Evolutionary conservation across 2,888 invertebrate species (phyloP).

Genomic region (Neuroscelio doddi): DNA sequence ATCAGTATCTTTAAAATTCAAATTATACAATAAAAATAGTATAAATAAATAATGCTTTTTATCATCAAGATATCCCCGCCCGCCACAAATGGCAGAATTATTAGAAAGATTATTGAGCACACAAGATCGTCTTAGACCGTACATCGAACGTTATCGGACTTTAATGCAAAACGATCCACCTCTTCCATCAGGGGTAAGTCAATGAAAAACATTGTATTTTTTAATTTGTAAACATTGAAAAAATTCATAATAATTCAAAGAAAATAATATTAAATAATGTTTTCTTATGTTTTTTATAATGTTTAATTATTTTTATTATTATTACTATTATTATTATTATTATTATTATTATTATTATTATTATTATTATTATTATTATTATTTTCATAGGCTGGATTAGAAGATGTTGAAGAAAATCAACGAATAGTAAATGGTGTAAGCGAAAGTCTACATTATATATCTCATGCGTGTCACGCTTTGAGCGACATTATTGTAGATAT

Average conservation of each 20-base stretch:
- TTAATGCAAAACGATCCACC: slow-evolving; percentile 78
- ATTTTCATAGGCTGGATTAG: slow-evolving; percentile 60
- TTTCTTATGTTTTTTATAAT: no score
- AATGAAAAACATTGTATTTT: background rate
- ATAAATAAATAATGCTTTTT: background rate
- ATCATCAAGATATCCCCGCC: slow-evolving; percentile 62
- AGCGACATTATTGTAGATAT: slow-evolving; percentile 89
- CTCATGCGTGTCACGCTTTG: slow-evolving; percentile 91
- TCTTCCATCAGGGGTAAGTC: slow-evolving; percentile 69
- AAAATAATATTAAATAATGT: background rate
- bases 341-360: no score
- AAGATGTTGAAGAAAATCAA: slow-evolving; percentile 75
- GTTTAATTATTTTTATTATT: no score
- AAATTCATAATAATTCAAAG: no score
- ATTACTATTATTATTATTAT: no score
- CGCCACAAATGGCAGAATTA: slow-evolving; percentile 75
- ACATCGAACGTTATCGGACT: slow-evolving; percentile 77
- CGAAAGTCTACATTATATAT: slow-evolving; percentile 87
- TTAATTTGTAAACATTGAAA: no score
- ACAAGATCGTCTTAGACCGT: slow-evolving; percentile 78
- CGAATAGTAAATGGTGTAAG: slow-evolving; percentile 82
- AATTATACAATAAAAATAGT: no score
- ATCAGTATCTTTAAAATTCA: no score
- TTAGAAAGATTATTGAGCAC: slow-evolving; percentile 74
- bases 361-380: no score